These are phyloP conservation scores for Cnemophilus loriae DNA, from an alignment of 2,113 vertebrate species.

Conservation along the genomic window DNA sequence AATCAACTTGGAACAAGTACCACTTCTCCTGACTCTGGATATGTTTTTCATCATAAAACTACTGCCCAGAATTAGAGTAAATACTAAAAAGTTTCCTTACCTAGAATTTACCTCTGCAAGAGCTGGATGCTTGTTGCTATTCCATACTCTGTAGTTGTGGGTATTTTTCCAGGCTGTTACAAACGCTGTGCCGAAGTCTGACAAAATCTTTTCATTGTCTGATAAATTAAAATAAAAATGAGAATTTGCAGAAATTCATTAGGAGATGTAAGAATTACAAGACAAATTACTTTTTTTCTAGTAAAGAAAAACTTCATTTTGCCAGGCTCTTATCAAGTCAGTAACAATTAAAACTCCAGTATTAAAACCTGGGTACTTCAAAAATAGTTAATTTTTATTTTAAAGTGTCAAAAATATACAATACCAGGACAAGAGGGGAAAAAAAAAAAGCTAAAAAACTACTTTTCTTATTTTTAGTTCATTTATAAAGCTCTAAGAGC, in stretches of 20 bases:
- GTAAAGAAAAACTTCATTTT: neutral
- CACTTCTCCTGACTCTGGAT: neutral
- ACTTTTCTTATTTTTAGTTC: neutral
- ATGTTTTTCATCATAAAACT: neutral
- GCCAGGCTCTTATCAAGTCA: neutral
- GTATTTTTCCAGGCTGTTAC: slow-evolving; percentile 89
- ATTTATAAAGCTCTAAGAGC: neutral
- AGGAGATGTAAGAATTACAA: neutral
- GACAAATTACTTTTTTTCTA: neutral
- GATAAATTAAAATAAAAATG: slow-evolving; percentile 9
- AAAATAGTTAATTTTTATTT: neutral
- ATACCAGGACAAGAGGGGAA: too few species aligned
- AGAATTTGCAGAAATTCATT: neutral
- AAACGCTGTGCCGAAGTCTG: slow-evolving; percentile 88
- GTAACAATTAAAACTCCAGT: neutral
- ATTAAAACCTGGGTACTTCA: neutral
- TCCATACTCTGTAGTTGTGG: slow-evolving; percentile 95
- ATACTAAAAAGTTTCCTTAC: slow-evolving; percentile 66
- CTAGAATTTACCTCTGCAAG: slow-evolving; percentile 86
- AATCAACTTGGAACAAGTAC: neutral
- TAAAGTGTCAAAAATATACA: neutral
- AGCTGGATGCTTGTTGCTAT: slow-evolving; percentile 90
- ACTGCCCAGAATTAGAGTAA: neutral
- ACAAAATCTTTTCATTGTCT: slow-evolving; percentile 91
- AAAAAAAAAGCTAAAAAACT: neutral